phyloP scores from a whole-genome alignment of 2,113 vertebrate genomes.

The Macrotis lagotis region DNA sequence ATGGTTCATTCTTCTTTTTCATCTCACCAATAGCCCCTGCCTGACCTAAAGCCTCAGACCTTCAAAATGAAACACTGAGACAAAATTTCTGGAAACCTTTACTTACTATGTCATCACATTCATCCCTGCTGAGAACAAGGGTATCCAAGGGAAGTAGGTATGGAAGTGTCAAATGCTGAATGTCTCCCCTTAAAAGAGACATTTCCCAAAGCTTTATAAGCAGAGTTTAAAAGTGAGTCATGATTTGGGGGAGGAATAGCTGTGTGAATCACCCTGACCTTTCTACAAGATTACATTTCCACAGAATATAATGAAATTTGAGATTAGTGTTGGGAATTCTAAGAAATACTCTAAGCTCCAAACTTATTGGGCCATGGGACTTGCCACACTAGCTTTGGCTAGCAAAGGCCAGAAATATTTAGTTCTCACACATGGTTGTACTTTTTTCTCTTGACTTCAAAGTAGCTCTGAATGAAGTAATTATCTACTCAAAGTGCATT shows the following conservation, averaged over 20 bases:
- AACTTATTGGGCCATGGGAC: constrained; percentile 16
- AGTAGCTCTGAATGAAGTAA: constrained; percentile 23
- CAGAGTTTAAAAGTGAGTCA: constrained; percentile 56
- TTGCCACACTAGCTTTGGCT: not conserved
- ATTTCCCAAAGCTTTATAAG: constrained; percentile 44
- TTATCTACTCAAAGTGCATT: not conserved
- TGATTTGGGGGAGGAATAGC: constrained; percentile 41
- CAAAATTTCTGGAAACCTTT: constrained; percentile 57
- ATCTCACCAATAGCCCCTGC: constrained; percentile 12
- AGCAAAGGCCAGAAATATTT: not conserved
- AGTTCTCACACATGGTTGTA: constrained; percentile 20
- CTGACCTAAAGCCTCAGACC: constrained; percentile 19
- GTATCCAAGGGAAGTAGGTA: not conserved
- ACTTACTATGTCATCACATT: constrained; percentile 48
- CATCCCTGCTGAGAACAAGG: constrained; percentile 18
- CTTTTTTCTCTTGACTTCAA: constrained; percentile 14
- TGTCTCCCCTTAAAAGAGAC: constrained; percentile 25
- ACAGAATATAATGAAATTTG: constrained; percentile 36
- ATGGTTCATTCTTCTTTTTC: constrained; percentile 35
- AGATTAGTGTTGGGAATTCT: constrained; percentile 10
- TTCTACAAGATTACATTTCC: constrained; percentile 24
- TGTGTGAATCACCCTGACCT: constrained; percentile 42
- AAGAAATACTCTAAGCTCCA: constrained; percentile 45
- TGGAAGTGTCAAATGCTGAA: constrained; percentile 23
- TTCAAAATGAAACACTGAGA: constrained; percentile 74